These are phyloP conservation scores for Pristiophorus japonicus DNA, from an alignment of 2,113 vertebrate species.

Conservation along the genomic window DNA sequence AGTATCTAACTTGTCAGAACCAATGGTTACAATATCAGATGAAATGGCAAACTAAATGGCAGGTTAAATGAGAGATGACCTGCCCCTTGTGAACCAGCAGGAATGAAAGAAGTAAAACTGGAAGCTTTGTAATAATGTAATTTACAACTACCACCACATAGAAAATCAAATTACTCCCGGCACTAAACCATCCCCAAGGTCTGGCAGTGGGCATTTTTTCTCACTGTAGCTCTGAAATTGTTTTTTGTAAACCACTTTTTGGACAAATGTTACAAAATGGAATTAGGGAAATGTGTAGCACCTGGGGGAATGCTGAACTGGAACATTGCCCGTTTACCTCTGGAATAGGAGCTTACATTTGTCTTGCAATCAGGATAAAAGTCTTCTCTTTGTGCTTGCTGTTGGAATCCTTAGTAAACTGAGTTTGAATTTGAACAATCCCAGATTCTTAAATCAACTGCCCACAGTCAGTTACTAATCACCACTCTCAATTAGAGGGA, in stretches of 20 bases:
- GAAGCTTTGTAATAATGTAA: not conserved
- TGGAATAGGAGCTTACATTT: not conserved
- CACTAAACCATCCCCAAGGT: constrained; percentile 16
- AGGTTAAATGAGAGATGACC: constrained; percentile 12
- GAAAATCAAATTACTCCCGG: constrained; percentile 30
- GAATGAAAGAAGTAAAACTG: constrained; percentile 2
- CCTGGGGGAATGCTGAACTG: not conserved
- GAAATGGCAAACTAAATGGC: constrained; percentile 19
- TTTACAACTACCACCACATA: not conserved
- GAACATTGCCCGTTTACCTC: not conserved
- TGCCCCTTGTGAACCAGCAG: not conserved
- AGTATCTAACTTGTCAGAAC: not conserved
- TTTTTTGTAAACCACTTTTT: not conserved
- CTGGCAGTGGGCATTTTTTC: not conserved
- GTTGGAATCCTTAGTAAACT: not conserved
- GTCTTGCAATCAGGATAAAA: not conserved
- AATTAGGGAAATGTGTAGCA: not conserved
- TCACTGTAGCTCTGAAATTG: not conserved
- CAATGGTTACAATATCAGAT: constrained; percentile 26
- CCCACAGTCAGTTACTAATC: not conserved
- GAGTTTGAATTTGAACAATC: not conserved
- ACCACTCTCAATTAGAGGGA: not conserved
- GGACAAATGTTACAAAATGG: not conserved
- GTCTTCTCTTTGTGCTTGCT: not conserved
- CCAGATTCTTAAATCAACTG: not conserved